These are phyloP conservation scores for Tipula unca DNA, from an alignment of 2,888 invertebrate species.

Conservation along the genomic window DNA sequence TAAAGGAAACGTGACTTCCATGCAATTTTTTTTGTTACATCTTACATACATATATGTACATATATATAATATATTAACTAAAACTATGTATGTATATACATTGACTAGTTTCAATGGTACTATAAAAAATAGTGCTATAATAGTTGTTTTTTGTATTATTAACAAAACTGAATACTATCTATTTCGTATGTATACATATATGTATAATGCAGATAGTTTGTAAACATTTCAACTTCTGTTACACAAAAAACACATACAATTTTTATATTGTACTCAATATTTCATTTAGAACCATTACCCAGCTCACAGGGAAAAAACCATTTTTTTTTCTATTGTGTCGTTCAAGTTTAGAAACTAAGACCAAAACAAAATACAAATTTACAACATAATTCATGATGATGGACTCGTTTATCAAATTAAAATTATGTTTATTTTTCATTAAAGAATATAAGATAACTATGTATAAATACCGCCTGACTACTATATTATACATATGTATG, in stretches of 20 bases:
- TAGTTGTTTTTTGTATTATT: not conserved
- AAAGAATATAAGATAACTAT: not conserved
- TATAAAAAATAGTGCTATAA: not conserved
- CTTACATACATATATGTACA: not conserved
- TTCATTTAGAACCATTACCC: not conserved
- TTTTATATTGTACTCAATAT: not conserved
- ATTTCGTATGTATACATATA: not conserved
- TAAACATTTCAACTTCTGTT: not conserved
- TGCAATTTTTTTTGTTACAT: not conserved
- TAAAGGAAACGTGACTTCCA: not conserved
- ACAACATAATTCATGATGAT: not conserved
- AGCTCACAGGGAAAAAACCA: not conserved
- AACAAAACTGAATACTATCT: not conserved
- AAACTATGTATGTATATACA: not conserved
- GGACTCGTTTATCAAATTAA: not conserved
- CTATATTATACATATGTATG: not conserved
- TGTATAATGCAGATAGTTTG: not conserved
- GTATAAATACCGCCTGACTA: not conserved
- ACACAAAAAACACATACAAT: not conserved
- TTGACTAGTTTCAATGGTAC: not conserved
- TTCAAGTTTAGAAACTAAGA: not conserved
- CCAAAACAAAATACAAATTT: not conserved
- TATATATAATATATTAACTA: too few relatives aligned
- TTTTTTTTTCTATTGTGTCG: not conserved
- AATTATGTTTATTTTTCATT: not conserved